phyloP scores from a whole-genome alignment of 2,797 vertebrate species.

The Monodelphis domestica region DNA sequence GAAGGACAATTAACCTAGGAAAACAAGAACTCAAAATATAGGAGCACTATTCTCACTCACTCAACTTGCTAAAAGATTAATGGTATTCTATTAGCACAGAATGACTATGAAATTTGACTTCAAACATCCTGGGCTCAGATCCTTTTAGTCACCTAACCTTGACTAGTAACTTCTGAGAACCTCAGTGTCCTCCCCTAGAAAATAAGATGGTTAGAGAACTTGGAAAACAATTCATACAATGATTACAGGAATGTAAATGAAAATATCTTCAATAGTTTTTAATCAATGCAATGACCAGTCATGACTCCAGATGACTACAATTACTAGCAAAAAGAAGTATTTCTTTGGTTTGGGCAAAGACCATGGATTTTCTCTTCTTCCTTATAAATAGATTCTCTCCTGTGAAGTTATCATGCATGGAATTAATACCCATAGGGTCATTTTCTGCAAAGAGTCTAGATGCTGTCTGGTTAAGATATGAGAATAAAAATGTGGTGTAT shows the following conservation, averaged over 20 bases:
- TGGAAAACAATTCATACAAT: background rate
- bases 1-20: background rate
- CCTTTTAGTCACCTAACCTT: background rate
- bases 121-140: background rate
- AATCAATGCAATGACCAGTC: background rate
- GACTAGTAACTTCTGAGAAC: background rate
- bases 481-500: conserved; percentile 6
- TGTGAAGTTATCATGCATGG: background rate
- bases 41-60: background rate
- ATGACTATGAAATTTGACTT: background rate
- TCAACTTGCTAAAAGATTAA: background rate
- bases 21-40: background rate
- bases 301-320: background rate
- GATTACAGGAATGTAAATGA: background rate
- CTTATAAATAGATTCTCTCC: background rate
- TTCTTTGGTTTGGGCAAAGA: background rate
- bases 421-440: background rate
- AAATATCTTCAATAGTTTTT: background rate
- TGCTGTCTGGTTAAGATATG: background rate
- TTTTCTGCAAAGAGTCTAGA: background rate
- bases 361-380: background rate
- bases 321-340: background rate
- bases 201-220: background rate
- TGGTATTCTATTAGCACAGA: background rate
- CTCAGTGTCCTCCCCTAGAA: background rate